Evolutionary conservation across 2,888 invertebrate genomes (phyloP).

Genomic region (Dryobota labecula): DNA sequence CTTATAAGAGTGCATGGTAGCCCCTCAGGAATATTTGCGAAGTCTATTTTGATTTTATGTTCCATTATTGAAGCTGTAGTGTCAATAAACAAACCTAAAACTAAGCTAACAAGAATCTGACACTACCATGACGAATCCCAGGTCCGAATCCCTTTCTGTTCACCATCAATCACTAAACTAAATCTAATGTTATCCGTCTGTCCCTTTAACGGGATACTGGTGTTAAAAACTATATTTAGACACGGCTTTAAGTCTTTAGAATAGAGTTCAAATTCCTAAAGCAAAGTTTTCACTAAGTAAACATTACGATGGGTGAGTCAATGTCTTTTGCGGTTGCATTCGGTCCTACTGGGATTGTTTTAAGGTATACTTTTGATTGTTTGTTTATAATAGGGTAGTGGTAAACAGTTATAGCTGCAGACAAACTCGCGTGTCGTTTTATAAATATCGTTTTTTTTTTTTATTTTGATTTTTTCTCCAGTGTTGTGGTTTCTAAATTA

Average conservation of each 20-base stretch:
- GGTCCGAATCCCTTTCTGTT: slow-evolving; percentile 58
- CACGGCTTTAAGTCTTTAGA: slow-evolving; percentile 4
- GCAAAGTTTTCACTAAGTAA: slow-evolving; percentile 40
- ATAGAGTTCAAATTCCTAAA: slow-evolving; percentile 42
- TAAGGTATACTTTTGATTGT: slow-evolving; percentile 51
- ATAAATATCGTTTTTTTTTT: slow-evolving; percentile 58
- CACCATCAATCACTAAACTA: slow-evolving; percentile 64
- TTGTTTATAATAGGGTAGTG: background rate
- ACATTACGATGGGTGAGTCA: slow-evolving; percentile 38
- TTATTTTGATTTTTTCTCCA: slow-evolving; percentile 30
- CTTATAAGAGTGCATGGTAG: no score
- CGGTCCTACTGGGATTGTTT: background rate
- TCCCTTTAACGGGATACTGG: slow-evolving; percentile 70
- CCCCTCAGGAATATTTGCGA: background rate
- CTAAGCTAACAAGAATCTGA: slow-evolving; percentile 27
- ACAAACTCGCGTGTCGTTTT: slow-evolving; percentile 61
- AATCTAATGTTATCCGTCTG: slow-evolving; percentile 65
- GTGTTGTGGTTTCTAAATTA: slow-evolving; percentile 1
- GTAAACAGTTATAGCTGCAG: slow-evolving; percentile 58
- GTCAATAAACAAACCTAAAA: slow-evolving; percentile 20
- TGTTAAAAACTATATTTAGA: slow-evolving; percentile 58
- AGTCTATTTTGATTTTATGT: background rate
- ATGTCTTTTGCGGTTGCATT: slow-evolving; percentile 15
- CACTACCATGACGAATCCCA: slow-evolving; percentile 61
- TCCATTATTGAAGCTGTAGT: background rate